Percentiles rank a stretch among this genome's conserved stretches.
These are phyloP conservation scores for Eurosta solidaginis DNA, from an alignment of 1,140 invertebrate genomes.

Conservation along the genomic window DNA sequence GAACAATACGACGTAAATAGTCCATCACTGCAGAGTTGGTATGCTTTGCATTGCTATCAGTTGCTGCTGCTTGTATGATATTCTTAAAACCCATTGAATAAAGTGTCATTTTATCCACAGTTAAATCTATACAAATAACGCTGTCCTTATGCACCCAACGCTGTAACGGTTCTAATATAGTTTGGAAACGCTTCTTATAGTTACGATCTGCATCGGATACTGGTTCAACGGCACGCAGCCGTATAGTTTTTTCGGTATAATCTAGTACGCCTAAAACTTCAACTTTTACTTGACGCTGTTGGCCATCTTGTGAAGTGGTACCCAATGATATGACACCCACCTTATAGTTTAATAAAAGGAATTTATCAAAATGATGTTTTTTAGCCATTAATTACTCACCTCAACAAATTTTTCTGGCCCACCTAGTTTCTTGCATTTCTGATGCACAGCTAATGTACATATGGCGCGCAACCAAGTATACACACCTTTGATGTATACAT, in stretches of 20 bases:
- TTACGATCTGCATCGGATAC: slow-evolving; percentile 75
- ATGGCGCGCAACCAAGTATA: slow-evolving; percentile 78
- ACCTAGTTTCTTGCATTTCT: slow-evolving; percentile 73
- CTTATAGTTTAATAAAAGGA: slow-evolving; percentile 31
- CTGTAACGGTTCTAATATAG: slow-evolving; percentile 77
- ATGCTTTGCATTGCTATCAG: slow-evolving; percentile 65
- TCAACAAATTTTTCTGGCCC: slow-evolving; percentile 71
- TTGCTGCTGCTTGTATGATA: slow-evolving; percentile 71
- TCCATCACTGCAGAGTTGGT: slow-evolving; percentile 84
- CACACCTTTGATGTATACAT: slow-evolving; percentile 75
- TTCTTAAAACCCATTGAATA: slow-evolving; percentile 77
- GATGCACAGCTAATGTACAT: slow-evolving; percentile 77
- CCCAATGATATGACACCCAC: slow-evolving; percentile 88
- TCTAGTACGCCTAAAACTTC: slow-evolving; percentile 87
- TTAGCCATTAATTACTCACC: slow-evolving; percentile 47
- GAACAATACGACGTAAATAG: slow-evolving; percentile 81
- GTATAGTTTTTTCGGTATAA: slow-evolving; percentile 72
- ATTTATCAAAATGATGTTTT: neutral
- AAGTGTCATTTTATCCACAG: slow-evolving; percentile 78
- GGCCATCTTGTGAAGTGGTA: slow-evolving; percentile 82
- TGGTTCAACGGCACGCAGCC: slow-evolving; percentile 81
- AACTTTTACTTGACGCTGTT: slow-evolving; percentile 82
- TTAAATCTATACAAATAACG: slow-evolving; percentile 78
- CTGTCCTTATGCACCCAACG: slow-evolving; percentile 80
- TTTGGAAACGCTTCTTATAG: slow-evolving; percentile 75